These are phyloP conservation scores for Oreotrochilus melanogaster DNA, from an alignment of 2,113 vertebrate species.

Conservation along the genomic window DNA sequence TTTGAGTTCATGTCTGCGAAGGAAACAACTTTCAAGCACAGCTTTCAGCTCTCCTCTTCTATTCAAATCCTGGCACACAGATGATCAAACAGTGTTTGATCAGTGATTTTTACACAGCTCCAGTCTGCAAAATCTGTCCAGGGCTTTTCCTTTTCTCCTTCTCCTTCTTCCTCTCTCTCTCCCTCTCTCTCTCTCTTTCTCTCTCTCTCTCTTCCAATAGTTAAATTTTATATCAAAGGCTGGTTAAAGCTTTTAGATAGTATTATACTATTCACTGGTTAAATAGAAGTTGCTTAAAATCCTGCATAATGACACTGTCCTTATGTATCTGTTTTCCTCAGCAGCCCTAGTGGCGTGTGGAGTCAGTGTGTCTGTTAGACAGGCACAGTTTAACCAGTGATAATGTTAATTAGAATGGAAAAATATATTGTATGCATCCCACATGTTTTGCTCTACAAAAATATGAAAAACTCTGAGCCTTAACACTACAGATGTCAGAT, in stretches of 20 bases:
- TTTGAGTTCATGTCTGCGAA: not conserved
- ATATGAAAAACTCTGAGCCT: not conserved
- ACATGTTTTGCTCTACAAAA: not conserved
- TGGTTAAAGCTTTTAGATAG: not conserved
- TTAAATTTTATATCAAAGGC: not conserved
- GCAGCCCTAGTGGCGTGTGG: not conserved
- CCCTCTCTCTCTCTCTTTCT: not conserved
- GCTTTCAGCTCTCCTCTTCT: not conserved
- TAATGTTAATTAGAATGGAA: not conserved
- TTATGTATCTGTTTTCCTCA: not conserved
- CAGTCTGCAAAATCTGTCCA: not conserved
- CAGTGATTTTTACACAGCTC: not conserved
- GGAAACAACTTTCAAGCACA: not conserved
- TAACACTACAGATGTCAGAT: not conserved
- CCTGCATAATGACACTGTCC: not conserved
- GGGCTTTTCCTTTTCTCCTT: not conserved
- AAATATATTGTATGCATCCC: not conserved
- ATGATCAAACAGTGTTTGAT: not conserved
- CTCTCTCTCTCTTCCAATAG: not conserved
- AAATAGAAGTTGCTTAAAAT: slow-evolving; percentile 3
- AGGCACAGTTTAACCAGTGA: not conserved
- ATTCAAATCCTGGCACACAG: not conserved
- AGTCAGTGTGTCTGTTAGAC: not conserved
- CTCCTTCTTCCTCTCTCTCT: not conserved
- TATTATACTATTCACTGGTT: not conserved